Conservation (phyloP, 2,797 vertebrate genomes). For the Lithobates sylvaticus region DNA sequence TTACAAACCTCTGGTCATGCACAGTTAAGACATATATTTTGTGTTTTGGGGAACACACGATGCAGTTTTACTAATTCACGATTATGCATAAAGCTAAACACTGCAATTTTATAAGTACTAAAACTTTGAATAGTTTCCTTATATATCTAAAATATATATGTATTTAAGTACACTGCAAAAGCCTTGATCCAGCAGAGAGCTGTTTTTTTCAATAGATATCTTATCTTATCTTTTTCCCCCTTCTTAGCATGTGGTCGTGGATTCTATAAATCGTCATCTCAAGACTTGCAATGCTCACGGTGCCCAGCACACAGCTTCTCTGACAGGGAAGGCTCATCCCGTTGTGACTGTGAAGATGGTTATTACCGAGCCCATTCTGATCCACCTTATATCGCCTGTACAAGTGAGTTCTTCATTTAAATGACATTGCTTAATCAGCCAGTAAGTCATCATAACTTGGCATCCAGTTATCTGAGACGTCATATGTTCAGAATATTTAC, state of each 20-base stretch:
- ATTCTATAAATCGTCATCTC: conserved; percentile 98
- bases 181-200: not conserved
- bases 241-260: conserved; percentile 91
- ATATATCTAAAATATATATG: not conserved
- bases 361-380: conserved; percentile 94
- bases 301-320: conserved; percentile 96
- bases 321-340: conserved; percentile 93
- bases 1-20: too few relatives aligned
- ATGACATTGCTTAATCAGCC: conserved; percentile 61
- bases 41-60: too few relatives aligned
- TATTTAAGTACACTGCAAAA: not conserved
- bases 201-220: not conserved
- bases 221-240: conserved; percentile 58
- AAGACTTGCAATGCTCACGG: conserved; percentile 96
- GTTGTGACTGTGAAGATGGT: conserved; percentile 96
- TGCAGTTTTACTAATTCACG: too few relatives aligned
- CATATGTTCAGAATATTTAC: conserved; percentile 27
- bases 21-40: too few relatives aligned
- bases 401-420: conserved; percentile 85
- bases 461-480: conserved; percentile 21
- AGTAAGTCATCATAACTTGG: conserved; percentile 35
- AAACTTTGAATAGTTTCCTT: too few relatives aligned
- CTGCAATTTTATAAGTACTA: too few relatives aligned
- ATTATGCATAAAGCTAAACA: too few relatives aligned
- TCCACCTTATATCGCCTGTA: conserved; percentile 92